phyloP scores from a whole-genome alignment of 2,888 invertebrate species.

The Scaptodrosophila latifasciaeformis region DNA sequence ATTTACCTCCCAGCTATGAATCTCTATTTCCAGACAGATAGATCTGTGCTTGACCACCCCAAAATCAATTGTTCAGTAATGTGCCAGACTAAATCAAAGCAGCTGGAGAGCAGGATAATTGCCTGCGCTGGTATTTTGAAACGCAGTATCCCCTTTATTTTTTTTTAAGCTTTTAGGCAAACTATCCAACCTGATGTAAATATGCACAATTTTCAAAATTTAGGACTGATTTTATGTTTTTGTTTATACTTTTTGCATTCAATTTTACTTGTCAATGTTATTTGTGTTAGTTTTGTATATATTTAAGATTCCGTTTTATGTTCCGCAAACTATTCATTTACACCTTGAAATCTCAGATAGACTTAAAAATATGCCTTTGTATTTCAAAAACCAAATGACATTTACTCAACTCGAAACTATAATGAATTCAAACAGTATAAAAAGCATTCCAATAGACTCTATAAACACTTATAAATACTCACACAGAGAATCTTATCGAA shows the following conservation, averaged over 20 bases:
- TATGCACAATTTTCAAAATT: constrained; percentile 21
- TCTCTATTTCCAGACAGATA: constrained; percentile 74
- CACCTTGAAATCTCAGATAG: too few relatives aligned
- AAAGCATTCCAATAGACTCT: neutral
- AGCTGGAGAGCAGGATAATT: too few relatives aligned
- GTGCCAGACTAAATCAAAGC: too few relatives aligned
- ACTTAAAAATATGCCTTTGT: too few relatives aligned
- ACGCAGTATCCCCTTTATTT: too few relatives aligned
- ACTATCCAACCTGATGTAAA: constrained; percentile 35
- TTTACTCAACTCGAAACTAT: neutral
- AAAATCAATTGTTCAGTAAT: too few relatives aligned
- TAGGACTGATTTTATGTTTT: constrained; percentile 37
- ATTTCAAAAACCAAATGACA: too few relatives aligned
- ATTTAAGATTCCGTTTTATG: constrained; percentile 10
- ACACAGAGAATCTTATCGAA: neutral
- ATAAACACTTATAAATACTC: neutral
- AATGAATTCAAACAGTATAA: neutral
- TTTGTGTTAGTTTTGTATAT: constrained; percentile 23
- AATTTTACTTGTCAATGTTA: constrained; percentile 1
- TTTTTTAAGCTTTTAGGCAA: too few relatives aligned
- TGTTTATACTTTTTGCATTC: constrained; percentile 5
- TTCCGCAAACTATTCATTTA: too few relatives aligned
- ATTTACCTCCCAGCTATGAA: constrained; percentile 73
- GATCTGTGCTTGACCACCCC: constrained; percentile 55
- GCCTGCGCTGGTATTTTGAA: too few relatives aligned